Evolutionary conservation across 2,797 vertebrate species (phyloP).

Genomic region (Propithecus perrieri): DNA sequence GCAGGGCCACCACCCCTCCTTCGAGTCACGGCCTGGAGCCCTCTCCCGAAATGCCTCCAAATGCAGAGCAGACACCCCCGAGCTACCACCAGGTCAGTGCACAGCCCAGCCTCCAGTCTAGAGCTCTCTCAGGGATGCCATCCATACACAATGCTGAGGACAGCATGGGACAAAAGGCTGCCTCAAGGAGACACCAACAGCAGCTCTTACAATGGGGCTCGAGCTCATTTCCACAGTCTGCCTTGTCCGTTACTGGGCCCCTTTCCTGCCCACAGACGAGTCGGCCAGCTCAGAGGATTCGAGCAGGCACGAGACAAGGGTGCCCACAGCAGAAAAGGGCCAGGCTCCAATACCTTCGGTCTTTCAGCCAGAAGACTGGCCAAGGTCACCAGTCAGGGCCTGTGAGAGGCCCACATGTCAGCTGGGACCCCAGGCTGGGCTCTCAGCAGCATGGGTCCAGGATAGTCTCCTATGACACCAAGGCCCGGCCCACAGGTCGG

Average conservation of each 20-base stretch:
- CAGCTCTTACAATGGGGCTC: background rate
- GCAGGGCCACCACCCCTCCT: background rate
- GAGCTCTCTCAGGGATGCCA: background rate
- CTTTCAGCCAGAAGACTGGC: background rate
- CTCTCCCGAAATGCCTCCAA: background rate
- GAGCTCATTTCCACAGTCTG: accelerated
- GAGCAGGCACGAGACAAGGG: accelerated
- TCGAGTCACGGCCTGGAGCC: background rate
- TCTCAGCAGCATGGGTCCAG: background rate
- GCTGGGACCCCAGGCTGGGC: background rate
- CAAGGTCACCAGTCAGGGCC: background rate
- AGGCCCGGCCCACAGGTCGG: accelerated
- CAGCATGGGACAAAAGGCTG: background rate
- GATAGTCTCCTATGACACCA: background rate
- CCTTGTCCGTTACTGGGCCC: accelerated
- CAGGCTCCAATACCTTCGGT: too few relatives aligned
- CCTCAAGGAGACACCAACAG: background rate
- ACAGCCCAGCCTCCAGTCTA: background rate
- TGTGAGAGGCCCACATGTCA: background rate
- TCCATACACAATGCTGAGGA: background rate
- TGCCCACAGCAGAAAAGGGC: accelerated
- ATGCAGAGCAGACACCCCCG: background rate
- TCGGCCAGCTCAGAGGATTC: accelerated
- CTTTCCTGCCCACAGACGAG: too few relatives aligned
- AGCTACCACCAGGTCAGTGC: background rate